Percentiles rank a stretch among this genome's conserved stretches.
Conservation (phyloP, 1,140 invertebrate species). For the Aleiodes sp. region DNA sequence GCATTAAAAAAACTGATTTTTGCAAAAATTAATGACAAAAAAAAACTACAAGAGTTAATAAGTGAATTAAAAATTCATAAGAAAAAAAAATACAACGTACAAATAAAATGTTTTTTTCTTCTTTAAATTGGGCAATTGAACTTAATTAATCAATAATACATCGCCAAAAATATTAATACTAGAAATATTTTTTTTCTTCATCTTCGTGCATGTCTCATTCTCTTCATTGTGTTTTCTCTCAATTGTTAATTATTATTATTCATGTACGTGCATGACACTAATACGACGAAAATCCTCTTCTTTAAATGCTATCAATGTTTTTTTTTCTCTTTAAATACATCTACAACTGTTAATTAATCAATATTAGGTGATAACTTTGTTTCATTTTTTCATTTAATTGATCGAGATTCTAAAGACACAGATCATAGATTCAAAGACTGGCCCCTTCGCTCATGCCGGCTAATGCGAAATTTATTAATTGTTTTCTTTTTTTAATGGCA, state of each 20-base stretch:
- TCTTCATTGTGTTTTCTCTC: neutral
- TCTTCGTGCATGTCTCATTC: neutral
- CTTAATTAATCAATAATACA: conserved; percentile 3
- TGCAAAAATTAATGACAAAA: neutral
- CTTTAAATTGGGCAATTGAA: neutral
- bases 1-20: too few species aligned
- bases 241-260: neutral
- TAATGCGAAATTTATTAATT: conserved; percentile 30
- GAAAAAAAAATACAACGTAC: conserved; percentile 6
- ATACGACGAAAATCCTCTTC: neutral
- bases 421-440: conserved; percentile 65
- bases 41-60: neutral
- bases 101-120: neutral
- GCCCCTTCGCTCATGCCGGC: conserved; percentile 65
- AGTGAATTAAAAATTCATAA: neutral
- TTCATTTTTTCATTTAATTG: conserved; percentile 29
- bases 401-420: conserved; percentile 62
- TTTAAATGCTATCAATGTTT: conserved; percentile 1
- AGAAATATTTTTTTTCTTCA: neutral
- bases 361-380: neutral
- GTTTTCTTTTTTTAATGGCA: conserved; percentile 7
- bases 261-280: neutral
- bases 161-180: neutral
- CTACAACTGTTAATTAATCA: neutral
- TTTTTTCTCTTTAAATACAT: neutral